Evolutionary conservation across 37 sponge, comb jelly and placozoan genomes (phyloP), one percentile per base, ranked within the genome.

Genomic region (Amphimedon queenslandica): DNA sequence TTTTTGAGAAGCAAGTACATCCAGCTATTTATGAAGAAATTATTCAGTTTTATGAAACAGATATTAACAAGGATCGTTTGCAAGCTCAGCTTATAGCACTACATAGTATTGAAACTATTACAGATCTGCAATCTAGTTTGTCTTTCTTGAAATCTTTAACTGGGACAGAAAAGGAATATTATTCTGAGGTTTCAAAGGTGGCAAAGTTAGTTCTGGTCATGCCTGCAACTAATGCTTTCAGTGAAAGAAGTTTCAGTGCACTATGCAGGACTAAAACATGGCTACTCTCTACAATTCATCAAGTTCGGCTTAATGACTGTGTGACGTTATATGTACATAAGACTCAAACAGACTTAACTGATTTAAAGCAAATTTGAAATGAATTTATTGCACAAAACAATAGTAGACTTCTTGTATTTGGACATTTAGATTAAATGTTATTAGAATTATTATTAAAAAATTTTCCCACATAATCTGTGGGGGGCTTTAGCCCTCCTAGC

Each of bases 321-420:
- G 66, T 84, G 67, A 55, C 64, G 30, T 75, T 78, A 3, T 74
- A 84, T 78, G 74, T 84, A 35, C 85, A 84, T 69, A 72, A 78
- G 43, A 71, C 51, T 1, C 64, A 34, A 68, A 72, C 79, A 63
- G 84, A 77, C 68, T 36, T 27, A 10, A 16, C 68, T 36, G n/a
- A 25, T 16, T 11, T 82, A 55, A 28, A 4, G 11, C 28, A 0
- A 2, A 68, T 82, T 40, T 74, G 61, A 23, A 82, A 73, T 68
- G 75, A 82, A 32, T 82, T 82, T 67, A 51, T 79, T 18, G 10
- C 57, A 55, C 58, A 63, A 8, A 55, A 77, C 18, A 67, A 36
- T 18, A 3, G 53, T 23, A 51, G 57, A 11, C 34, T 70, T 4
- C 30, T 30, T 35, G 42, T 47, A 47, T 47, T 47, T 47, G 51